Percentiles rank a stretch among this genome's conserved stretches.
phyloP scores from a whole-genome alignment of 1,140 invertebrate genomes.

The Drosophila ambigua region DNA sequence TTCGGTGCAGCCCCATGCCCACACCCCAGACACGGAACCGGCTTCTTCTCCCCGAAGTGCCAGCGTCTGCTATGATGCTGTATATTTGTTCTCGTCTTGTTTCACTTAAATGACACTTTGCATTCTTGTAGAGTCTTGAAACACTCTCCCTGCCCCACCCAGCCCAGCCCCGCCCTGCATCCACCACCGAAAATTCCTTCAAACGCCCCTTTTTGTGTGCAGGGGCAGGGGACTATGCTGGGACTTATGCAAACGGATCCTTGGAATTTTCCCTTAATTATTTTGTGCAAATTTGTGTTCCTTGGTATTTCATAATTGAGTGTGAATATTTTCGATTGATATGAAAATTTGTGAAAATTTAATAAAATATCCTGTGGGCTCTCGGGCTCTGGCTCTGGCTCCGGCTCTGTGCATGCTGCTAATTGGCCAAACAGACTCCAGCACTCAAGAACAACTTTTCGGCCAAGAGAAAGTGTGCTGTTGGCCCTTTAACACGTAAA shows the following conservation, averaged over 20 bases:
- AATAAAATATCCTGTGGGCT: conserved; percentile 58
- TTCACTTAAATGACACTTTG: conserved; percentile 81
- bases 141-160: neutral
- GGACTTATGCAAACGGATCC: conserved; percentile 27
- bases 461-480: conserved; percentile 27
- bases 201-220: neutral
- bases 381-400: conserved; percentile 7
- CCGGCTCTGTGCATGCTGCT: conserved; percentile 52
- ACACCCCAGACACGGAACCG: neutral
- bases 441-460: conserved; percentile 61
- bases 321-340: conserved; percentile 78
- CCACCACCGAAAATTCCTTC: conserved; percentile 38
- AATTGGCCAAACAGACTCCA: conserved; percentile 64
- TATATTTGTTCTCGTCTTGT: conserved; percentile 81
- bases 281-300: conserved; percentile 75
- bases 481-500: neutral
- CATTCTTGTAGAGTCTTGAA: conserved; percentile 79
- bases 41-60: conserved; percentile 1
- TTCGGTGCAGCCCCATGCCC: conserved; percentile 1
- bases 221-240: conserved; percentile 7
- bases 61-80: conserved; percentile 31
- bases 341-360: conserved; percentile 81
- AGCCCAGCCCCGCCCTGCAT: conserved; percentile 5
- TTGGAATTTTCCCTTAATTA: conserved; percentile 73
- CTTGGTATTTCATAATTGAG: conserved; percentile 78